Base-by-base conservation (phyloP, 1,140 invertebrate genomes). In the Drosophila triauraria region DNA sequence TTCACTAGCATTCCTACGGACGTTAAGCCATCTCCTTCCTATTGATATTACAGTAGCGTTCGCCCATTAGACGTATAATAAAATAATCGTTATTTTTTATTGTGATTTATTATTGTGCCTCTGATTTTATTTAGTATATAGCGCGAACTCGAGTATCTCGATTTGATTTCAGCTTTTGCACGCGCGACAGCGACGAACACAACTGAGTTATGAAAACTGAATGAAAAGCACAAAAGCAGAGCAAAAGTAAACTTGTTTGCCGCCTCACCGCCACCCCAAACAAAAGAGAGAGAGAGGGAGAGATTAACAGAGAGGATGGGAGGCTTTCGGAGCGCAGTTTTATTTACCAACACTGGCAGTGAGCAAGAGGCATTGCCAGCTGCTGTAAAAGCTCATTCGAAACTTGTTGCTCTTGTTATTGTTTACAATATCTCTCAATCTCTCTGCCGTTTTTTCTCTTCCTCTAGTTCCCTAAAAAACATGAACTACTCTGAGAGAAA, bases 101-200 rank as follows among this genome's bases (percentile, higher is more conserved):
- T 23, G 38, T 51, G 35, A 72, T 72, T 72, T 72, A 51, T 30
- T 23, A 60, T 25, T 51, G 25, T 20, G 46, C 25, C 25, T 72
- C 35, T 23, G 53, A 72, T 50, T 71, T 59, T 50, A 38, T 70
- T 35, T 54, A 27, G n/a, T 72, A 56, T 71, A 47, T 38, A 17
- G 50, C 25, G n/a, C 20, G 17, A 32, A 54, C 51, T 53, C 13
- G 40, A 43, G 63, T 70, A 20, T 32, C 54, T 23, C 47, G 53
- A 59, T 51, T 59, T 58, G 53, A 59, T 60, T 59, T 78, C 64
- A 84, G 72, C 84, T 88, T 88, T 87, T 88, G 84, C 58, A 88
- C 84, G 82, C 82, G 83, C 83, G 84, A 70, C 86, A 38, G 77
- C 84, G 54, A 80, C 83, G 84, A 87, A 87, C 84, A 75, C 84